Evolutionary conservation across 2,113 vertebrate species (phyloP).

Genomic region (Butorides virescens): DNA sequence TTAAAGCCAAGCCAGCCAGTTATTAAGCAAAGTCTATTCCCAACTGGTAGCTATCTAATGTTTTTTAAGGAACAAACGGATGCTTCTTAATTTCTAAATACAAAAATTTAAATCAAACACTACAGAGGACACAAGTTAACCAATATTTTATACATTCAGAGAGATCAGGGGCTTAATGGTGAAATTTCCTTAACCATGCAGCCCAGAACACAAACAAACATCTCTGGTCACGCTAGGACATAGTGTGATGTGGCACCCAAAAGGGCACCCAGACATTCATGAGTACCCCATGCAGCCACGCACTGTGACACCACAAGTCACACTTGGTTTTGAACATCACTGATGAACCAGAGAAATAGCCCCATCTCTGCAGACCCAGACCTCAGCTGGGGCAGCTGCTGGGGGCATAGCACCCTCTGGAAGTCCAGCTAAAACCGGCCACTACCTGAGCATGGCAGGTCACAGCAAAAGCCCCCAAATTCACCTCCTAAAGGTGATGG

Average conservation of each 20-base stretch:
- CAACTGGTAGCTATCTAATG: not conserved
- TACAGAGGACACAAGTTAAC: not conserved
- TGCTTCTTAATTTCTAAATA: not conserved
- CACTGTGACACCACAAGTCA: not conserved
- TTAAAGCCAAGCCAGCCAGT: not conserved
- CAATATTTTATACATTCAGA: not conserved
- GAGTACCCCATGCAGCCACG: not conserved
- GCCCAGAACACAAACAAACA: not conserved
- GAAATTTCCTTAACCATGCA: not conserved
- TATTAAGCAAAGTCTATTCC: not conserved
- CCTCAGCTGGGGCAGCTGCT: not conserved
- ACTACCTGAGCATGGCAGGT: not conserved
- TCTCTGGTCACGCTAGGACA: not conserved
- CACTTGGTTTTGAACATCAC: not conserved
- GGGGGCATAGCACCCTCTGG: fast-evolving
- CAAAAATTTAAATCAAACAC: not conserved
- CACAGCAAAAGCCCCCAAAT: not conserved
- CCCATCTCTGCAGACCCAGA: not conserved
- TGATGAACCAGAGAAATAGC: not conserved
- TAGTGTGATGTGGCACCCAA: not conserved
- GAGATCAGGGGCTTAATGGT: not conserved
- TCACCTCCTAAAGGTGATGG: not conserved
- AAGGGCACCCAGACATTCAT: not conserved
- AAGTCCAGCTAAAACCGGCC: not conserved
- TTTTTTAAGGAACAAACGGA: not conserved